Evolutionary conservation across 37 sponge, comb jelly and placozoan genomes (phyloP), one percentile per base, ranked within the genome.

Genomic region (Hormiphora californensis): DNA sequence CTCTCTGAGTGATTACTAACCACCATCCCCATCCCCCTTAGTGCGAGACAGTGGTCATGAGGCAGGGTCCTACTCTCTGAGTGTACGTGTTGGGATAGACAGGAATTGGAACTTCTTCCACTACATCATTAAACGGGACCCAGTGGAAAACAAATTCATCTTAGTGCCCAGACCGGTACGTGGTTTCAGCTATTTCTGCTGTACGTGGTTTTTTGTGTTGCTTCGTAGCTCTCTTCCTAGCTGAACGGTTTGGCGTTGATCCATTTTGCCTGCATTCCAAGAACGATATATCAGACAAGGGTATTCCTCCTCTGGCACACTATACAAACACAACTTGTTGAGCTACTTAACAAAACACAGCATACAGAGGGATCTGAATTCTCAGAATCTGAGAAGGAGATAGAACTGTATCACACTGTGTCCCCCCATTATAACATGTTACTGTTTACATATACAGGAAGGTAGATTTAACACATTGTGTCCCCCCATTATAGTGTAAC

Each of bases 91-190:
- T 33, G 21, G 30, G 12, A 65, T 36, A 35, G 5, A 2, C 36
- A 38, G 35, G 7, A 65, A 33, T 39, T 11, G 21, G 67, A 38
- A 36, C 37, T 36, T 65, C 32, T 65, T 65, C 67, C 67, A 65
- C 67, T 65, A 65, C 67, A 65, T 65, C 67, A 65, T 65, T 17
- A 65, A 65, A 38, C 34, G 67, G 17, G 67, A 65, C 35, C 67
- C 21, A 15, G 37, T 28, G 1, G 67, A 65, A 38, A 65, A 65
- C 67, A 65, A 65, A 28, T 65, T 65, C 67, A 65, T 65, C 37
- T 39, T 65, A 25, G 67, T 65, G 8, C 67, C 67, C 4, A 19
- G 15, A 28, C 67, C 67, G 67, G 67, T 65, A 3, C 4, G n/a
- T 12, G n/a, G n/a, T 5, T 57, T 57, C 27, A 28, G n/a, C 23